A percentile compares a stretch with the other conserved stretches of the same genome.
phyloP scores from a whole-genome alignment of 92 coral and sea anemone species.

The Heteractis magnifica region DNA sequence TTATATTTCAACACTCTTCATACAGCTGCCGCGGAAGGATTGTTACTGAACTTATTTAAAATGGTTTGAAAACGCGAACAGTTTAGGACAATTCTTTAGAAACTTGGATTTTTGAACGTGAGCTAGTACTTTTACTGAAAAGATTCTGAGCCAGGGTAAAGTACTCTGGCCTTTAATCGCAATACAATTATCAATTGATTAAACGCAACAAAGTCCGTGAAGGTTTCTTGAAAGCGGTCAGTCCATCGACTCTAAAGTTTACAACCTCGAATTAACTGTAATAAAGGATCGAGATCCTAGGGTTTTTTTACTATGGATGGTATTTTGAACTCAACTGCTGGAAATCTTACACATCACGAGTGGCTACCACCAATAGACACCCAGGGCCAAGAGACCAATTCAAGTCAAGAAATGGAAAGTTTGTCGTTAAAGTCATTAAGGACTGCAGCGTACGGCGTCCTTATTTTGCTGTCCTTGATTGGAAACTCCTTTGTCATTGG shows the following conservation, averaged over 20 bases:
- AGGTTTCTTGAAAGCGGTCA: no score
- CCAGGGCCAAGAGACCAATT: background rate
- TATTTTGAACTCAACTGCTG: background rate
- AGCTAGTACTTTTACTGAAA: no score
- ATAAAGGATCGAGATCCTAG: background rate
- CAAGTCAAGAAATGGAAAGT: background rate
- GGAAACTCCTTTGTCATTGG: conserved; percentile 42
- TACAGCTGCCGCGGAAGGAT: no score
- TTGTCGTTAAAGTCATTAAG: background rate
- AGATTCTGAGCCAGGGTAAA: no score
- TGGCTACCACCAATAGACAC: background rate
- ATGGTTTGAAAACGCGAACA: no score
- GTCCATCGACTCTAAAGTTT: background rate
- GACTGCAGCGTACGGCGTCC: conserved; percentile 10
- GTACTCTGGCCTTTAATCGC: no score
- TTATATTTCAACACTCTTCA: no score
- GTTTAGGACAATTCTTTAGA: no score
- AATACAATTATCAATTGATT: no score
- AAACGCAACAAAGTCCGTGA: no score
- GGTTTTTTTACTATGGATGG: background rate
- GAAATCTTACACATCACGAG: background rate
- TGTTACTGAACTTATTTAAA: no score
- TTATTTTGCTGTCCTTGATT: conserved; percentile 26
- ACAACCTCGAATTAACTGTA: background rate
- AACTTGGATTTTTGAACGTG: no score